Percentiles rank a stretch among this genome's conserved stretches.
phyloP scores from a whole-genome alignment of 2,113 vertebrate genomes.

The Heterocephalus glaber region DNA sequence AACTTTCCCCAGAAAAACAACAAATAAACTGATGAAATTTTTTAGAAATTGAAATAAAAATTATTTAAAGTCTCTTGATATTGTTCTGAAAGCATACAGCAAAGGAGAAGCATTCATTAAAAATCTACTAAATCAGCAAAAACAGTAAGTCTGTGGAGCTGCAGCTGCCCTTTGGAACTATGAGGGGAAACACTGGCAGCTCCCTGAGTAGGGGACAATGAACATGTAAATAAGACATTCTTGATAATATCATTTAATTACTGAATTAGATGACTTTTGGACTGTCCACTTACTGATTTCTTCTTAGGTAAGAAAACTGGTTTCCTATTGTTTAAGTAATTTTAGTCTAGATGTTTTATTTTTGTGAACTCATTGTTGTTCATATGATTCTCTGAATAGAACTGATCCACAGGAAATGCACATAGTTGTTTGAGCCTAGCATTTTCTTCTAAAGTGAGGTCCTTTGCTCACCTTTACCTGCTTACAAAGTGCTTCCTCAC shows the following conservation, averaged over 20 bases:
- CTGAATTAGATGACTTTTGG: not conserved
- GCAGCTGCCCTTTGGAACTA: not conserved
- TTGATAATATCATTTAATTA: not conserved
- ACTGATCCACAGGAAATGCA: not conserved
- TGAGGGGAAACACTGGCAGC: not conserved
- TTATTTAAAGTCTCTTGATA: not conserved
- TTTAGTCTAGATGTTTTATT: slow-evolving; percentile 28
- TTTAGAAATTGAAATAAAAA: not conserved
- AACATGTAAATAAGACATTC: not conserved
- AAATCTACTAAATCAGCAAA: not conserved
- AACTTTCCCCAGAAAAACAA: not conserved
- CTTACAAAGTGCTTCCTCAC: not conserved
- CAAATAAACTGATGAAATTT: not conserved
- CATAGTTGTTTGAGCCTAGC: not conserved
- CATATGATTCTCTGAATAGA: not conserved
- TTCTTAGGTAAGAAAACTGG: not conserved
- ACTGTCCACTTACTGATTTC: not conserved
- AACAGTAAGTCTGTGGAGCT: not conserved
- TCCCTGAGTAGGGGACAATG: not conserved
- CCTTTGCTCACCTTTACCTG: not conserved
- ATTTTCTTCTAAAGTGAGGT: not conserved
- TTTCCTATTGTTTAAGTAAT: slow-evolving; percentile 35
- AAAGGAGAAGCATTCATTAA: not conserved
- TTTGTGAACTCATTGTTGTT: not conserved
- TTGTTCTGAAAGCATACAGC: slow-evolving; percentile 1